These are phyloP conservation scores for Synergus laeviventris DNA, from an alignment of 2,888 invertebrate genomes.

Conservation along the genomic window DNA sequence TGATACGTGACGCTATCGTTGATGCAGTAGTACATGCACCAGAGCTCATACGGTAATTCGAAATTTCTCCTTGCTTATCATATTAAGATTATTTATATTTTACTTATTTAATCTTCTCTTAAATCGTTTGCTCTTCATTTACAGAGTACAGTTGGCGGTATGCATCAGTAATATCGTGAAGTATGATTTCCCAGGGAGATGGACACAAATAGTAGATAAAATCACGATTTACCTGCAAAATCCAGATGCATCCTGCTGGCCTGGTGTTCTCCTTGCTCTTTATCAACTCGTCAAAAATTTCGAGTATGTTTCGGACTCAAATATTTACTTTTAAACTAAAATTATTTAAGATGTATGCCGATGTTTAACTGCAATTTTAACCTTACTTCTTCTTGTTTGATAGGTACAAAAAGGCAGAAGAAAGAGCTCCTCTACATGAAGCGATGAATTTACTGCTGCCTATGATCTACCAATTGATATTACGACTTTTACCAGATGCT, in stretches of 20 bases:
- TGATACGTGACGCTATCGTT: slow-evolving; percentile 95
- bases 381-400: neutral
- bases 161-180: slow-evolving; percentile 95
- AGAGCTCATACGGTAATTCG: slow-evolving; percentile 82
- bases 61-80: neutral
- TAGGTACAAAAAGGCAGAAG: slow-evolving; percentile 93
- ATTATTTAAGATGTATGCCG: neutral
- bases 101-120: neutral
- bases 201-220: slow-evolving; percentile 97
- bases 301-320: slow-evolving; percentile 77
- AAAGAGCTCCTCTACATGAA: slow-evolving; percentile 92
- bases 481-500: slow-evolving; percentile 87
- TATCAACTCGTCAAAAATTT: slow-evolving; percentile 96
- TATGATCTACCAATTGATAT: slow-evolving; percentile 90
- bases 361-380: neutral
- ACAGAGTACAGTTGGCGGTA: slow-evolving; percentile 92
- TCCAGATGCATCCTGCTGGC: slow-evolving; percentile 91
- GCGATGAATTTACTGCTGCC: slow-evolving; percentile 97
- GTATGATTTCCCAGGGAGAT: slow-evolving; percentile 95
- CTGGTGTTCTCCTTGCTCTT: slow-evolving; percentile 92
- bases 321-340: slow-evolving; percentile 11
- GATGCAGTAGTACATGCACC: slow-evolving; percentile 96
- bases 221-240: slow-evolving; percentile 94
- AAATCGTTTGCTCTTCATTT: slow-evolving; percentile 35
- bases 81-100: neutral